Conservation (phyloP, 2,888 invertebrate species). For the Dicyrtomina minuta region DNA sequence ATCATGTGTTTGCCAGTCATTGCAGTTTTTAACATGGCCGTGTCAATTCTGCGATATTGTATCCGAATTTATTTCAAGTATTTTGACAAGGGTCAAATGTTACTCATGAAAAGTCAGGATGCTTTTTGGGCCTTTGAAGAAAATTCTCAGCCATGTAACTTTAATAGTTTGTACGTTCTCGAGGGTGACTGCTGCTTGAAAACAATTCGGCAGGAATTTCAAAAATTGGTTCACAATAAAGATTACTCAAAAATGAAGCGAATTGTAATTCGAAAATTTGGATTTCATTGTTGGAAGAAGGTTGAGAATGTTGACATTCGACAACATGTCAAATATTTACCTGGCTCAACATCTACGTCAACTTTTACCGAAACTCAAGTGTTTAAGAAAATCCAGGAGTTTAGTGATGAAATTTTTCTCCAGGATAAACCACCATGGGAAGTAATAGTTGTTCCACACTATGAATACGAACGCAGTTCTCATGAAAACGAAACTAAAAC, state of each 20-base stretch:
- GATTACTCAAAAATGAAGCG: slow-evolving; percentile 46
- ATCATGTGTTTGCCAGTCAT: slow-evolving; percentile 18
- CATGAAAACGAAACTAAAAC: slow-evolving; percentile 2
- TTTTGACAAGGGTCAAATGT: not conserved
- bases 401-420: slow-evolving; percentile 43
- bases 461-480: slow-evolving; percentile 32
- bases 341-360: no score
- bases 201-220: slow-evolving; percentile 40
- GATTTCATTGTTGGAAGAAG: slow-evolving; percentile 46
- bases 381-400: slow-evolving; percentile 41
- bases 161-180: slow-evolving; percentile 48
- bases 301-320: slow-evolving; percentile 38
- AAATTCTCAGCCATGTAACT: slow-evolving; percentile 45
- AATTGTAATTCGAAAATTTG: slow-evolving; percentile 42
- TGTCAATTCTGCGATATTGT: not conserved
- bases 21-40: not conserved
- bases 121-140: slow-evolving; percentile 44
- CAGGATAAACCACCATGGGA: slow-evolving; percentile 51
- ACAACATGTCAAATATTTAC: slow-evolving; percentile 41
- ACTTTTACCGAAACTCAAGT: slow-evolving; percentile 39
- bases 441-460: slow-evolving; percentile 46
- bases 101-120: slow-evolving; percentile 33
- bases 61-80: slow-evolving; percentile 20
- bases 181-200: slow-evolving; percentile 43
- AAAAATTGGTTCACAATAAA: slow-evolving; percentile 13